Evolutionary conservation across 1,140 invertebrate species (phyloP), one percentile per base, ranked within the genome.

Genomic region (Tachypleus tridentatus): DNA sequence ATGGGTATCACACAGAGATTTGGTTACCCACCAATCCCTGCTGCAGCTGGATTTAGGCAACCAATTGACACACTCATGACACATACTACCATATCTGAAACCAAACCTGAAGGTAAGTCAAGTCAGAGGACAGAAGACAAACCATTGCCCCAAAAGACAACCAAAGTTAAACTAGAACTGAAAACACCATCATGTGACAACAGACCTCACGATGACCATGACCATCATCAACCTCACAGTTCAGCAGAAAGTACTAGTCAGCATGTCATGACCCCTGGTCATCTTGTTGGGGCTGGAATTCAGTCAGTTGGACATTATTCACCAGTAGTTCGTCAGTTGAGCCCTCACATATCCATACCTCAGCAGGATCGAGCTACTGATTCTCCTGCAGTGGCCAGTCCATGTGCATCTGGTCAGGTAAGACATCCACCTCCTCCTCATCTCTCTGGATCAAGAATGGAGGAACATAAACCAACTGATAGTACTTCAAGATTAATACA

Each of bases 311-410:
- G 29, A 29, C 29, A 29, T 29, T 29, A 29, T 29, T 29, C 67
- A 2, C 64, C 68, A 49, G 51, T 62, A 9, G 66, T 72, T 6
- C 66, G 67, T 50, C 71, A 71, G 51, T 56, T 72, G 10, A 62
- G 60, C 60, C 71, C 69, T 7, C 70, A 67, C 29, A 11, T 69
- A 57, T 49, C 66, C 7, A 51, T 68, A 8, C 70, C 69, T 48
- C 66, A 68, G 10, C 86, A 88, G 68, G 87, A 90, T 74, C 80
- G 88, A 63, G 82, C 83, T 47, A 88, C 87, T 65, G 87, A 77
- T 57, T 87, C 86, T 60, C 87, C 87, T 3, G 84, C 84, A 76
- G 81, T 86, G 48, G 84, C 84, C 3, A 85, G 86, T 73, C 82
- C 87, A 3, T 87, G 87, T 71, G 58, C 53, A 60, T 56, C 62